Conservation (phyloP, 2,113 vertebrate species). For the Pholis gunnellus region DNA sequence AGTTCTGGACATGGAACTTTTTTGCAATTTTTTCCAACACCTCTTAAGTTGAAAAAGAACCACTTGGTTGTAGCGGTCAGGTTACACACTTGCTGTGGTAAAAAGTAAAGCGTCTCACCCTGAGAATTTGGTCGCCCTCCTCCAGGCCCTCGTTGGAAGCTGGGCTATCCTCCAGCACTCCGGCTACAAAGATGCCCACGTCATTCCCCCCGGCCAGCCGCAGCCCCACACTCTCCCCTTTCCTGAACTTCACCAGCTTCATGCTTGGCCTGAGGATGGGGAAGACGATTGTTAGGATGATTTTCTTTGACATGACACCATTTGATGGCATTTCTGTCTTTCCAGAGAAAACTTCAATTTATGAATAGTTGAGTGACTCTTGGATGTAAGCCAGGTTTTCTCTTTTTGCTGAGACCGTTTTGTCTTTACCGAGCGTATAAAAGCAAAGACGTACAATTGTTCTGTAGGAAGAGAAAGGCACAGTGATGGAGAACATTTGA, state of each 20-base stretch:
- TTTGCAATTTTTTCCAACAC: background rate
- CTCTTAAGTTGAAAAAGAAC: background rate
- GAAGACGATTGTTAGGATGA: background rate
- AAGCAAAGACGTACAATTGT: slow-evolving; percentile 6
- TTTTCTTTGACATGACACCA: slow-evolving; percentile 20
- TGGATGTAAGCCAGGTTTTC: slow-evolving; percentile 6
- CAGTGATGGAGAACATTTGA: background rate
- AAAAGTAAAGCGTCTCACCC: slow-evolving; percentile 84
- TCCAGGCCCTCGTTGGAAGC: slow-evolving; percentile 98
- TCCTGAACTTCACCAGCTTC: slow-evolving; percentile 99
- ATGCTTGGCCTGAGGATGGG: slow-evolving; percentile 91
- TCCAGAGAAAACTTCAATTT: slow-evolving; percentile 9
- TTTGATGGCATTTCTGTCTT: slow-evolving; percentile 20
- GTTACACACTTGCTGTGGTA: background rate
- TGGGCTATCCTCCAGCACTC: slow-evolving; percentile 97
- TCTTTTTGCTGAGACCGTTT: slow-evolving; percentile 6
- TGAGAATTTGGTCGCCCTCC: slow-evolving; percentile 99
- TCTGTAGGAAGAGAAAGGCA: background rate
- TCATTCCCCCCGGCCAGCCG: slow-evolving; percentile 98
- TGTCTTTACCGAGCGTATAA: background rate
- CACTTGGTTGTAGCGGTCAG: slow-evolving; percentile 6
- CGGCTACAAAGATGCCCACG: slow-evolving; percentile 98
- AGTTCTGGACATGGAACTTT: background rate
- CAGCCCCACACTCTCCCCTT: slow-evolving; percentile 98
- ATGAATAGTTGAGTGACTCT: slow-evolving; percentile 12